These are phyloP conservation scores for human (Homo sapiens) DNA, from an alignment of 2,113 vertebrate genomes.

Conservation along the genomic window GRCh38 chr5:37570501-37571000, in stretches of 20 bases:
- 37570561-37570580: background rate
- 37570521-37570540: background rate
- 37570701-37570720: background rate
- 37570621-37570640: background rate
- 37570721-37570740: background rate
- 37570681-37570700: background rate
- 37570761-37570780: constrained; percentile 18
- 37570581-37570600: background rate
- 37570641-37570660: background rate
- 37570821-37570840: background rate
- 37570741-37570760: background rate
- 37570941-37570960: background rate
- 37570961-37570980: background rate
- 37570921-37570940: background rate
- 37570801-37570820: background rate
- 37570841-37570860: constrained; percentile 49
- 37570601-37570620: background rate
- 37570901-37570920: background rate
- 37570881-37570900: background rate
- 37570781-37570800: background rate
- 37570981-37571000: background rate
- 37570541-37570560: background rate
- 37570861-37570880: background rate
- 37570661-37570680: background rate
- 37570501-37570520: background rate